Evolutionary conservation across 2,113 vertebrate genomes (phyloP), one percentile per base, ranked within the genome.

Genomic region (Morone saxatilis): DNA sequence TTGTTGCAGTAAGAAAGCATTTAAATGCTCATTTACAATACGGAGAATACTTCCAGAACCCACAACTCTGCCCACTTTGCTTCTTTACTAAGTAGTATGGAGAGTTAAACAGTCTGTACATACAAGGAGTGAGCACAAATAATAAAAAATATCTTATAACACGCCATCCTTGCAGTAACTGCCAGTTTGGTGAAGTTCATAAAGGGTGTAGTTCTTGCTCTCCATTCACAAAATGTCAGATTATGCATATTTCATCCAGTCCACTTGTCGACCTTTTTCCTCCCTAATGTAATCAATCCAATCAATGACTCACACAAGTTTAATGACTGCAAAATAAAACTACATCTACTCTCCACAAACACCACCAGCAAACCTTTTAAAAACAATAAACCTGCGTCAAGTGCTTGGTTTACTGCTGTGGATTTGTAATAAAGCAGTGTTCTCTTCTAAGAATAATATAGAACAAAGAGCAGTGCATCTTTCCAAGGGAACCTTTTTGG

Each of bases 121-220:
- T 17, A n/a, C 14, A 36, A 19, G 2, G 22, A 69, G n/a, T 68
- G 45, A 54, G 17, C 2, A 63, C 62, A 31, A 83, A 16, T 22
- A 60, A n/a, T 40, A 48, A 68, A 69, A 66, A 22, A 17, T 31
- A 50, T 50, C 25, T 56, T 36, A 14, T 5, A 10, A 53, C 5
- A n/a, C 20, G 74, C 2, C 14, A 53, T 76, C 45, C 48, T 31
- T n/a, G 14, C 65, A 68, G 20, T 38, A 81, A 56, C 4, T 61
- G 63, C 31, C 76, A 40, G 31, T 62, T n/a, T 4, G 0, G 57
- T 69, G 20, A 72, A 48, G 57, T 41, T 56, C 56, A 62, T 63
- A 50, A 57, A 72, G 31, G 12, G 10, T 56, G 50, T 41, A 43
- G 53, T 59, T 50, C 67, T 22, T 40, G 16, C 22, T 10, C 20